A percentile compares a stretch with the other conserved stretches of the same genome.
These are phyloP conservation scores for Mylabris phalerata DNA, from an alignment of 1,140 invertebrate species.

Conservation along the genomic window DNA sequence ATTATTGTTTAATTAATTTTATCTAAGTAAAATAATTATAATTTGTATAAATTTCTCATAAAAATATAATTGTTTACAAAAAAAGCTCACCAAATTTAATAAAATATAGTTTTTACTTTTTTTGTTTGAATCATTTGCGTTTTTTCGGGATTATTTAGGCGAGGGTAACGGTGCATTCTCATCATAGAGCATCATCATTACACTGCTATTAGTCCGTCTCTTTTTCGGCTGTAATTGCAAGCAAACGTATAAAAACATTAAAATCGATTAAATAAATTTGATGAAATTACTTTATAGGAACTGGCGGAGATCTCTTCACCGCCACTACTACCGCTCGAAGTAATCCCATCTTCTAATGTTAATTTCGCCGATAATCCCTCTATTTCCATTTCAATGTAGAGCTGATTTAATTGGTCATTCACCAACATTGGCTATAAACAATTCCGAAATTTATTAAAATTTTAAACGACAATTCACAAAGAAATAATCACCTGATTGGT, in stretches of 20 bases:
- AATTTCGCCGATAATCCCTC: slow-evolving; percentile 52
- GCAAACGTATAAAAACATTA: background rate
- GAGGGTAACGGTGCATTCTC: slow-evolving; percentile 53
- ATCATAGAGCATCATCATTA: slow-evolving; percentile 56
- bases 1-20: too few relatives aligned
- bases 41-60: background rate
- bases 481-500: slow-evolving; percentile 49
- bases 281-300: slow-evolving; percentile 26
- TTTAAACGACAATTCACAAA: background rate
- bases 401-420: slow-evolving; percentile 63
- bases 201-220: slow-evolving; percentile 47
- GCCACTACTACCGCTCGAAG: slow-evolving; percentile 48
- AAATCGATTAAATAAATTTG: background rate
- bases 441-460: too few relatives aligned
- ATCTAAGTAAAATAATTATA: background rate
- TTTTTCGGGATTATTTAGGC: slow-evolving; percentile 23
- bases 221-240: slow-evolving; percentile 35
- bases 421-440: slow-evolving; percentile 56
- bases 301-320: slow-evolving; percentile 43
- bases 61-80: background rate
- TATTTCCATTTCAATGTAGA: slow-evolving; percentile 64
- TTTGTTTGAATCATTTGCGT: too few relatives aligned
- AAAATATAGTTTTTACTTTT: too few relatives aligned
- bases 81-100: background rate
- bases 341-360: slow-evolving; percentile 56